Evolutionary conservation across 2,888 invertebrate species (phyloP).

Genomic region (Machimus rusticus): DNA sequence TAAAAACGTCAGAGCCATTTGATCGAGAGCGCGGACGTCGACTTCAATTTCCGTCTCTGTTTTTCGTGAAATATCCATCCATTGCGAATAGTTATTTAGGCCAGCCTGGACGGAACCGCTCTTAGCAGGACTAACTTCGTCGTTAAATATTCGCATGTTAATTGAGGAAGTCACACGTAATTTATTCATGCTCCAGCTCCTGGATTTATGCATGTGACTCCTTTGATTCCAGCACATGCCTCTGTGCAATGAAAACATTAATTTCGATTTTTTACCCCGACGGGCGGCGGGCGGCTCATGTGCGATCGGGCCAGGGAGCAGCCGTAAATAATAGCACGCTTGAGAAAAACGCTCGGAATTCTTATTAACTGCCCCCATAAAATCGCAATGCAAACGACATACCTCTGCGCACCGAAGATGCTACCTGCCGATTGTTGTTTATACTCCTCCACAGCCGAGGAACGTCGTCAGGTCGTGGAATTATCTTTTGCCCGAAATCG

Average conservation of each 20-base stretch:
- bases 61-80: background rate
- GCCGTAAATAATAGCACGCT: background rate
- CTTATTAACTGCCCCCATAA: background rate
- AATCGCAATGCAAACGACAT: background rate
- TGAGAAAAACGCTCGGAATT: background rate
- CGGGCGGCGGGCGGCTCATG: background rate
- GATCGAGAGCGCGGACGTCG: background rate
- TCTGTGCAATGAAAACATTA: background rate
- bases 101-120: background rate
- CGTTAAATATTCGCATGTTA: background rate
- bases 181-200: background rate
- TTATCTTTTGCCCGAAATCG: slow-evolving; percentile 39
- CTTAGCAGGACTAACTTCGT: background rate
- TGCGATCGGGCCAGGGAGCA: background rate
- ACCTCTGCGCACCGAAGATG: background rate
- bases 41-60: background rate
- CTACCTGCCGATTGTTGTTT: background rate
- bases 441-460: background rate
- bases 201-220: background rate
- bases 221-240: background rate
- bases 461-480: slow-evolving; percentile 16
- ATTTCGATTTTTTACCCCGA: background rate
- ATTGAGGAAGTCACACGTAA: background rate
- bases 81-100: background rate
- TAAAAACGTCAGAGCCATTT: background rate